Evolutionary conservation across 2,797 vertebrate species (phyloP).

Genomic region (Notolabrus celidotus): DNA sequence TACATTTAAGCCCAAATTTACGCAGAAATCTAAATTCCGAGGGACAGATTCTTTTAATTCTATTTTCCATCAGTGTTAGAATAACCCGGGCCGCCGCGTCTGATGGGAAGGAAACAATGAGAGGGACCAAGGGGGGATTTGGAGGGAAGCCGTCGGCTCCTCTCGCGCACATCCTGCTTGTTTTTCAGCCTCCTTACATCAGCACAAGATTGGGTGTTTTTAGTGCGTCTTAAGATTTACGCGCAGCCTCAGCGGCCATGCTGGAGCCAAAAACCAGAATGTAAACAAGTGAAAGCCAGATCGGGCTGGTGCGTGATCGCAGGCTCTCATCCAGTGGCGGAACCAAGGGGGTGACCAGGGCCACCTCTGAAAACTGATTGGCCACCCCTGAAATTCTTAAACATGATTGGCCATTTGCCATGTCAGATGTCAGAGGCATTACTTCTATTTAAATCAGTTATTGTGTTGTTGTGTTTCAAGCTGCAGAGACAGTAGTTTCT

Average conservation of each 20-base stretch:
- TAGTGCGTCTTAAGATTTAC: slow-evolving; percentile 45
- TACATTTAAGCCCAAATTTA: not conserved
- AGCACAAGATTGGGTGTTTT: slow-evolving; percentile 23
- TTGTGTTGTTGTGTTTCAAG: no score
- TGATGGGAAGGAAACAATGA: slow-evolving; percentile 74
- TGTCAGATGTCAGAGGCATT: no score
- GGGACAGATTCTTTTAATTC: not conserved
- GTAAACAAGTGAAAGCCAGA: slow-evolving; percentile 77
- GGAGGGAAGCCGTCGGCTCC: slow-evolving; percentile 61
- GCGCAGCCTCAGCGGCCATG: slow-evolving; percentile 60
- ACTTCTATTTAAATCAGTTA: no score
- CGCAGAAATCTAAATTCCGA: not conserved
- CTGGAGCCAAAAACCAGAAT: slow-evolving; percentile 58
- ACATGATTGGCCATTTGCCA: no score
- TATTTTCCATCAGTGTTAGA: slow-evolving; percentile 47
- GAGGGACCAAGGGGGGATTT: slow-evolving; percentile 44
- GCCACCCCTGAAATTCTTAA: no score
- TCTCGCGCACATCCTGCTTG: slow-evolving; percentile 27
- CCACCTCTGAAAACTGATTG: no score
- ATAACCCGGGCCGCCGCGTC: slow-evolving; percentile 53
- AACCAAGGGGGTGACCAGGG: no score
- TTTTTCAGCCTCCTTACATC: slow-evolving; percentile 16
- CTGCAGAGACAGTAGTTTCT: no score
- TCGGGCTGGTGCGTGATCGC: slow-evolving; percentile 66
- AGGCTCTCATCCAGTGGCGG: slow-evolving; percentile 73